Conservation (phyloP, 2,888 invertebrate species). For the Drosophila pseudotakahashii region DNA sequence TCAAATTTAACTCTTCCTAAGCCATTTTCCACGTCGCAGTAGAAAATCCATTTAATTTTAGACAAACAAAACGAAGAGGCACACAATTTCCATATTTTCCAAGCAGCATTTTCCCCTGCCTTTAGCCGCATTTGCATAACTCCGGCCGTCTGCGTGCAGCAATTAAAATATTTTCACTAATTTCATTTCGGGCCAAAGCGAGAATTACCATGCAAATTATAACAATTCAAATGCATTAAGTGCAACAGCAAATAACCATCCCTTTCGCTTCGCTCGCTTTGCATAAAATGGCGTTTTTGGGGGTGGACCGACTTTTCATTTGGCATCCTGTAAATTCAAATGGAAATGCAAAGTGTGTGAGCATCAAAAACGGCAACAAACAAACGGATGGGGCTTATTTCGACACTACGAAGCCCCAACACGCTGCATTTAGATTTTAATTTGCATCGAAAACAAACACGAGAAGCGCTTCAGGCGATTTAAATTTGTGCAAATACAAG, state of each 20-base stretch:
- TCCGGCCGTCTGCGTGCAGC: slow-evolving; percentile 15
- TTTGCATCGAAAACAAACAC: not conserved
- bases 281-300: not conserved
- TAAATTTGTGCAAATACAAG: not conserved
- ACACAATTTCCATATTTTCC: slow-evolving; percentile 32
- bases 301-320: not conserved
- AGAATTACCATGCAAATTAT: slow-evolving; percentile 60
- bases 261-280: not conserved
- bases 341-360: slow-evolving; percentile 46
- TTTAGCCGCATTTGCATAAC: slow-evolving; percentile 29
- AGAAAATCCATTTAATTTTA: slow-evolving; percentile 13
- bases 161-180: slow-evolving; percentile 69
- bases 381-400: slow-evolving; percentile 7
- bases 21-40: not conserved
- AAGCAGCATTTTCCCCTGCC: slow-evolving; percentile 11
- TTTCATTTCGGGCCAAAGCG: slow-evolving; percentile 35
- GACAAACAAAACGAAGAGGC: slow-evolving; percentile 14
- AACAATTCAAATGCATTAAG: slow-evolving; percentile 61
- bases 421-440: slow-evolving; percentile 1
- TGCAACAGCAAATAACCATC: slow-evolving; percentile 40
- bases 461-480: not conserved
- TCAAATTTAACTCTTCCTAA: slow-evolving; percentile 28
- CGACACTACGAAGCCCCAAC: slow-evolving; percentile 7
- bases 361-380: slow-evolving; percentile 23
- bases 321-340: slow-evolving; percentile 48